Base-by-base conservation (phyloP, 1,140 invertebrate genomes). In the Grapholita molesta region DNA sequence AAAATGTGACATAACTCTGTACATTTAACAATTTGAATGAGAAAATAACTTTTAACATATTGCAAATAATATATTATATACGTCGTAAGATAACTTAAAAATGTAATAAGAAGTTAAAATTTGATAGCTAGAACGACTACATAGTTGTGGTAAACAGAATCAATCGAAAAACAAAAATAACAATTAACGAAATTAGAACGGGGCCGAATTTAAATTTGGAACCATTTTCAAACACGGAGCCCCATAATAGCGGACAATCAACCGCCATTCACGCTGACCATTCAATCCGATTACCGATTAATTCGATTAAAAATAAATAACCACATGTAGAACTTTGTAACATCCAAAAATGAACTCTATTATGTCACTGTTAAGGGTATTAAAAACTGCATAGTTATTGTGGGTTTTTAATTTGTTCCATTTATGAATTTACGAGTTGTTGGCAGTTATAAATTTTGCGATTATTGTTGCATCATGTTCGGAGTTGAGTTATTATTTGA, bases 381-480 rank as follows among this genome's bases (percentile, higher is more conserved):
- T 18, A 2, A 7, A 0, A 18, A 48, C 6, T n/a, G 42, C 42
- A 48, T 21, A 0, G 21, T 48, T 48, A 18, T 48, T 48, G 6
- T 7, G 18, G 15, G n/a, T 48, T 18, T 48, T 48, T 48, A 6
- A 48, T 48, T 48, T 48, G 15, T 48, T 48, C 42, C 42, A 48
- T 48, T 48, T 48, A 48, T 48, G 42, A 48, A 33, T 79, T 85
- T 82, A 82, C 77, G 82, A 84, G 68, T 80, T 88, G 84, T 88
- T 88, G 83, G 68, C 73, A 73, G 82, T 86, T 83, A 79, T 88
- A 88, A 86, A 88, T 88, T 86, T 75, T 69, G 73, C 64, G 80
- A 81, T 83, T n/a, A n/a, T n/a, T 77, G 70, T 73, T 70, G 72
- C 70, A 77, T 75, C 77, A 73, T 80, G 11, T 66, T 70, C 68